Evolutionary conservation across 2,113 vertebrate species (phyloP).

Genomic region (Brevimyrus niger): DNA sequence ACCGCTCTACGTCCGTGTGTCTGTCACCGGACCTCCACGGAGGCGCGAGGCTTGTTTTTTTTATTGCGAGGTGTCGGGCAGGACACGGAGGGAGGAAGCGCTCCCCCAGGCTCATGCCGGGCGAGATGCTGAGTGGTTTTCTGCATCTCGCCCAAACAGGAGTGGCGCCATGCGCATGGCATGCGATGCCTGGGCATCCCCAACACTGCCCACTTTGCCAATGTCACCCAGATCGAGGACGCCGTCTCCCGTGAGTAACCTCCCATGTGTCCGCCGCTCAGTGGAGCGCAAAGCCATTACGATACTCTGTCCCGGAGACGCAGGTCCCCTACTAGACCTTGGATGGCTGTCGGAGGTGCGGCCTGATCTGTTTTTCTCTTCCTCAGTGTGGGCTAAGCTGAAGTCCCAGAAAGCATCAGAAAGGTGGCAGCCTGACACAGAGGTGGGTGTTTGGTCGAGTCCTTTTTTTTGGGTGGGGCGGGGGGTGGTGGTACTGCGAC

Average conservation of each 20-base stretch:
- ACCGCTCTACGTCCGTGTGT: neutral
- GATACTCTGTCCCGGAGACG: neutral
- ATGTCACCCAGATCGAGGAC: slow-evolving; percentile 97
- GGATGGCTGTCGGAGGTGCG: neutral
- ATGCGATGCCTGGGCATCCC: slow-evolving; percentile 97
- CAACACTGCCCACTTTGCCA: slow-evolving; percentile 95
- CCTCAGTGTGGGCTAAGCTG: slow-evolving; percentile 91
- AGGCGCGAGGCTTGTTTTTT: neutral
- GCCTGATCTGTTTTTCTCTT: neutral
- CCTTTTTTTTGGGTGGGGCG: neutral
- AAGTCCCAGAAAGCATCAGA: slow-evolving; percentile 94
- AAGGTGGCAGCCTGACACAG: slow-evolving; percentile 96
- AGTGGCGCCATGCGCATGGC: slow-evolving; percentile 94
- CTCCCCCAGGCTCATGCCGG: neutral
- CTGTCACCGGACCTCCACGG: neutral
- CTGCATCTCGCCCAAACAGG: slow-evolving; percentile 51
- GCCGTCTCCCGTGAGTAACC: slow-evolving; percentile 82
- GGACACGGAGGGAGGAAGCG: neutral
- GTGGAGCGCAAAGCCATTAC: neutral
- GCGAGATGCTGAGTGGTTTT: neutral
- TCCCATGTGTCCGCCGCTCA: neutral
- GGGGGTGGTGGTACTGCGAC: neutral
- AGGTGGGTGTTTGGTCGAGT: slow-evolving; percentile 60
- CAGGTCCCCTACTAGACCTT: neutral
- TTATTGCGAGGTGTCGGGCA: neutral